Conservation (phyloP, 2,797 vertebrate genomes). For the Numenius phaeopus region DNA sequence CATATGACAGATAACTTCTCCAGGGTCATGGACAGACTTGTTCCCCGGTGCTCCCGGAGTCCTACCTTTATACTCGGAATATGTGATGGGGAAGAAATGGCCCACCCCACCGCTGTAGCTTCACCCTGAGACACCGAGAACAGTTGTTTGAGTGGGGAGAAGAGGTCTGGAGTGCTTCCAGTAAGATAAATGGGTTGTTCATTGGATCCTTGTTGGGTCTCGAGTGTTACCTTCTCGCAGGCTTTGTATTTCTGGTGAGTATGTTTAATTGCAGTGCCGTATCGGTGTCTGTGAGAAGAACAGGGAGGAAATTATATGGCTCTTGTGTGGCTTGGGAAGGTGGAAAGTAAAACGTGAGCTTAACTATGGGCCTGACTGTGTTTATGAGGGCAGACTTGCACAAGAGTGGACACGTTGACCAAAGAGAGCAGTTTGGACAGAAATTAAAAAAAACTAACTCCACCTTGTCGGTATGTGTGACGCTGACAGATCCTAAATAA, state of each 20-base stretch:
- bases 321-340: not conserved
- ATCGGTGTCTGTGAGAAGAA: not conserved
- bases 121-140: not conserved
- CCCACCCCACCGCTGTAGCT: not conserved
- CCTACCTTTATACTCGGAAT: not conserved
- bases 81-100: not conserved
- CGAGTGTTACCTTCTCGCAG: not conserved
- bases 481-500: not conserved
- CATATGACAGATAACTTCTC: accelerated
- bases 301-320: not conserved
- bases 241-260: not conserved
- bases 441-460: not conserved
- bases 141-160: not conserved
- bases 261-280: not conserved
- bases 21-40: not conserved
- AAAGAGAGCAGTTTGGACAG: not conserved
- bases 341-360: not conserved
- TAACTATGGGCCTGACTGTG: not conserved
- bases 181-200: not conserved
- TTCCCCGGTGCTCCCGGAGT: accelerated
- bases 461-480: not conserved
- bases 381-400: not conserved
- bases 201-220: not conserved
- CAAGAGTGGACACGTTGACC: not conserved
- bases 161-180: not conserved